Conservation (phyloP, 2,113 vertebrate species). For the Electrona antarctica region DNA sequence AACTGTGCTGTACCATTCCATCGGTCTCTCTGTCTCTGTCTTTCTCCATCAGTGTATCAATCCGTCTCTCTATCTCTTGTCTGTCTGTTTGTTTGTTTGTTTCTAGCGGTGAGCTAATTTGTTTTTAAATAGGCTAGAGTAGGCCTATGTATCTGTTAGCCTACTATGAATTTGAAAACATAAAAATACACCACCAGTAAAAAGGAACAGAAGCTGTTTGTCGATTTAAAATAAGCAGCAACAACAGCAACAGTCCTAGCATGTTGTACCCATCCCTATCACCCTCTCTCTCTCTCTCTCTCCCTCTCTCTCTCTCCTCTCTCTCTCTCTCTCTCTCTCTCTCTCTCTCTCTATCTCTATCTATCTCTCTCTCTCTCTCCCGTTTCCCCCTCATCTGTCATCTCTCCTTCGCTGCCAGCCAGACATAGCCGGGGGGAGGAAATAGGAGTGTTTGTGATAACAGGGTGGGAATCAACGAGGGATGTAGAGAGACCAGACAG, state of each 20-base stretch:
- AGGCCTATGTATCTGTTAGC: too few species aligned
- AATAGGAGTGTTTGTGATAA: constrained; percentile 53
- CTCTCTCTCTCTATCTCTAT: too few species aligned
- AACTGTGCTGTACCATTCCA: constrained; percentile 15
- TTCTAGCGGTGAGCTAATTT: too few species aligned
- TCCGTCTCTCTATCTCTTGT: constrained; percentile 13
- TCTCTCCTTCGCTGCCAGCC: constrained; percentile 43
- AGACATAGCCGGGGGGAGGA: constrained; percentile 62
- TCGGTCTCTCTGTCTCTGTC: constrained; percentile 5
- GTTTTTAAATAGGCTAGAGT: too few species aligned
- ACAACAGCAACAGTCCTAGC: too few species aligned
- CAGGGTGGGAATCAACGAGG: constrained; percentile 34
- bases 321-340: constrained; percentile 45
- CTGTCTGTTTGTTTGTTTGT: not conserved
- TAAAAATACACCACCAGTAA: too few species aligned
- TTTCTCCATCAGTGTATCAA: constrained; percentile 1
- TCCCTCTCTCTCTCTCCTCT: constrained; percentile 12
- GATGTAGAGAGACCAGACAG: constrained; percentile 18
- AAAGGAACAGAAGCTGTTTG: too few species aligned
- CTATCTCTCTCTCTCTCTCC: constrained; percentile 43
- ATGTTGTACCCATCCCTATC: too few species aligned
- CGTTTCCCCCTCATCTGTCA: constrained; percentile 63
- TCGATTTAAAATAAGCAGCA: too few species aligned
- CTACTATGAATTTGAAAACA: too few species aligned
- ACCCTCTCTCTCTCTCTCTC: constrained; percentile 31